Base-by-base conservation (phyloP, 2,113 vertebrate species). In the Hucho hucho region DNA sequence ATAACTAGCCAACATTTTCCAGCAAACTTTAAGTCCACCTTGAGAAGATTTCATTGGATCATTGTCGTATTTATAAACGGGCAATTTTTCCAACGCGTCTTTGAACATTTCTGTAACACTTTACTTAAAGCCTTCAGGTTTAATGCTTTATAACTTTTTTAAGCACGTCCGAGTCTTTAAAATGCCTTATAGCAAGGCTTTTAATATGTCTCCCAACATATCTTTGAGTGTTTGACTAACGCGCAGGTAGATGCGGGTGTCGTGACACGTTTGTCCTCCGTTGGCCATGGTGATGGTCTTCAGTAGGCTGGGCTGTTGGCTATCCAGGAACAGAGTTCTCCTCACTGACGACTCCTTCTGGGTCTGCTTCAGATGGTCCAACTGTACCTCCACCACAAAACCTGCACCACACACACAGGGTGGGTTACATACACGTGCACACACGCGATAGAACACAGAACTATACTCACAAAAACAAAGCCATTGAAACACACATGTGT, bases 361-460 rank as follows among this genome's bases (percentile, higher is more conserved):
- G 75, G 93, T 94, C 86, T 93, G 93, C 79, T 95, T 96, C 85
- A 87, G 83, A 29, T 87, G 92, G 87, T 97, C 96, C 82, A 97
- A 70, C 86, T 95, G 94, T 70, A 97, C 89, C 76, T 97, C 95
- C n/a, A 95, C 93, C 0, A 90, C 86, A 75, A 97, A 96, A 32
- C 83, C 96, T 97, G 77, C 1, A 73, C 69, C 29, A 73, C 11
- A 74, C 25, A 75, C 37, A 43, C 37, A 43, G 2, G 37, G 37
- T 12, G 59, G 61, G 16, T 56, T 63, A 65, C 14, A 74, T 11
- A 73, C 16, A 75, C 22, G 18, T 64, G 14, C 26, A 18, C 25
- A 61, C 20, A 53, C 12, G 18, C 14, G 16, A 53, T 53, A 53
- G 49, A 18, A 61, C 58, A 56, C 14, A 56, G 20, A 20, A 20